Evolutionary conservation across 2,797 vertebrate species (phyloP), one percentile per base, ranked within the genome.

Genomic region (Hypotaenidia philippensis): DNA sequence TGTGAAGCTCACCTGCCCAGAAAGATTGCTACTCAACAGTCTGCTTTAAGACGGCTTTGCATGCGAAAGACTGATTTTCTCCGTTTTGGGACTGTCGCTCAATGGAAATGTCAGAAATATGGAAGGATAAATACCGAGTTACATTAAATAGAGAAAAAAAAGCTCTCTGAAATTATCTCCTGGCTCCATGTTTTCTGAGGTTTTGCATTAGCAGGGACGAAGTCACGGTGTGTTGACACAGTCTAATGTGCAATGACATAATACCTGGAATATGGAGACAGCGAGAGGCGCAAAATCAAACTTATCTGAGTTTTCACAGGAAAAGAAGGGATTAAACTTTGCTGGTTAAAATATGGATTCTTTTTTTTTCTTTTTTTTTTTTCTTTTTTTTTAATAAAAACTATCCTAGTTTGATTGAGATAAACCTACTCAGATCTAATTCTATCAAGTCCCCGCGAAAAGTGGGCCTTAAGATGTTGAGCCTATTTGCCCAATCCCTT

Each of bases 341-440:
- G 60, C 90, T 97, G 83, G 61, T 95, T 96, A 94, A 97, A 97
- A 96, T 74, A 87, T 60, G 81, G 93, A 89, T 90, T 36, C 36
- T 36, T 36, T 36, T 36, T 36, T 36, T 36, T 36, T 11, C 8
- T 11, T 85, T 87, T 50, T 60, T 38, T 69, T 11, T 87, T 52
- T 52, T 29, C 16, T 27, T 87, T 63, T 92, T 93, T 76, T 94
- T 93, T 14, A 85, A 83, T 89, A 94, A 81, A 78, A 93, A 92
- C 87, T 83, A 88, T 85, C 78, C 83, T 87, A 90, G 86, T 94
- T 97, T 52, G 89, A 94, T 96, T 93, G 96, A 97, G 95, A 97
- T 97, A 96, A 97, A 96, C 70, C 69, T 87, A 84, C 92, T 95
- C 71, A 94, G 87, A 96, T 96, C 92, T 96, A 95, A 97, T 97